A percentile compares a stretch with the other conserved stretches of the same genome.
phyloP scores from a whole-genome alignment of 1,140 invertebrate species.

The Drosophila ohnishii region DNA sequence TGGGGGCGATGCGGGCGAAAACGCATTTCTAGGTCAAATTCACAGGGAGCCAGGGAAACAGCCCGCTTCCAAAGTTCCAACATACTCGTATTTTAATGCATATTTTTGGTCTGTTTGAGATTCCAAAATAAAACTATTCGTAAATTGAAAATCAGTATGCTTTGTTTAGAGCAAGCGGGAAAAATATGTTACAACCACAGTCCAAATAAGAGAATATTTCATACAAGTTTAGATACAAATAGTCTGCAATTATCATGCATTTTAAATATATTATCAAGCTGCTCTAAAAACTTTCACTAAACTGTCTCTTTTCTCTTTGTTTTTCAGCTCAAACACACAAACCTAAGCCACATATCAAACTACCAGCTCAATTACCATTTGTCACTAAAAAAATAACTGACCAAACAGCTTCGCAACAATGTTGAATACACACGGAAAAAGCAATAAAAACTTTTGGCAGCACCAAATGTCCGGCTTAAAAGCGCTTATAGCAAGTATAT shows the following conservation, averaged over 20 bases:
- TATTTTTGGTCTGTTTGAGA: slow-evolving; percentile 44
- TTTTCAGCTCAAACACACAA: slow-evolving; percentile 22
- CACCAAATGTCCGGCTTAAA: slow-evolving; percentile 28
- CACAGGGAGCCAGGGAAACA: slow-evolving; percentile 54
- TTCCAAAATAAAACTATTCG: slow-evolving; percentile 28
- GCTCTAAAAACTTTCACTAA: background rate
- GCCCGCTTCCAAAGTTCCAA: slow-evolving; percentile 19
- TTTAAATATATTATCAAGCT: background rate
- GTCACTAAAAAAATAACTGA: slow-evolving; percentile 5
- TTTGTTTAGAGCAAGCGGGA: slow-evolving; percentile 7
- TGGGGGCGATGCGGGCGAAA: slow-evolving; percentile 23
- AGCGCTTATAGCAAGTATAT: slow-evolving; percentile 48
- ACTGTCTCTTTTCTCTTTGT: background rate
- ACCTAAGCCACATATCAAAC: slow-evolving; percentile 34
- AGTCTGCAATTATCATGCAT: background rate
- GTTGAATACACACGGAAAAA: slow-evolving; percentile 41
- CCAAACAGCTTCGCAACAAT: slow-evolving; percentile 41
- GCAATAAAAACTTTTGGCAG: slow-evolving; percentile 49
- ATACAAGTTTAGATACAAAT: background rate
- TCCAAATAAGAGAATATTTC: background rate
- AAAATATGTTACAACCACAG: slow-evolving; percentile 22
- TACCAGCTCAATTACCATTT: slow-evolving; percentile 32
- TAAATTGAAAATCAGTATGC: slow-evolving; percentile 32
- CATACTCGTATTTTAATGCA: slow-evolving; percentile 15
- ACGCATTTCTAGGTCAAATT: slow-evolving; percentile 76